A percentile compares a stretch with the other conserved stretches of the same genome.
Evolutionary conservation across 2,113 vertebrate species (phyloP).

Genomic region (Callaeas wilsoni): DNA sequence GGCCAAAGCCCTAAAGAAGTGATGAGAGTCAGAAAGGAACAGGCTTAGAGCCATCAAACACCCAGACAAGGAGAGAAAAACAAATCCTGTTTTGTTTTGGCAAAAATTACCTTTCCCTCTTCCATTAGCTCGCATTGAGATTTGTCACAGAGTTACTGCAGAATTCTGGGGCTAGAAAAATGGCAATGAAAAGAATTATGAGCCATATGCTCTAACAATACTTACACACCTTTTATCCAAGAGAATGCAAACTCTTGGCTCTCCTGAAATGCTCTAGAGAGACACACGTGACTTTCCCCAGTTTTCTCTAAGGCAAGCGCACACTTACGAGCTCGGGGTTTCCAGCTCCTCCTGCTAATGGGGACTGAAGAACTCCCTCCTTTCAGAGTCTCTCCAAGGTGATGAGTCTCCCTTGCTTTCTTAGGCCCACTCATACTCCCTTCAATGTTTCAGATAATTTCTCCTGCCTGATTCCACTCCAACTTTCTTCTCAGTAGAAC

Average conservation of each 20-base stretch:
- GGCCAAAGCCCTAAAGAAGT: not conserved
- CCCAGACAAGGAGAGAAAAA: not conserved
- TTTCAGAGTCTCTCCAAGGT: not conserved
- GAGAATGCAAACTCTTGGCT: not conserved
- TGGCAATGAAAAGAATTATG: not conserved
- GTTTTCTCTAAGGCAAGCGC: not conserved
- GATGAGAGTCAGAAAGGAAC: not conserved
- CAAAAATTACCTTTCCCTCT: not conserved
- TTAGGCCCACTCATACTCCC: not conserved
- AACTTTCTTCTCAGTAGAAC: not conserved
- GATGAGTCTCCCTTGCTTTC: not conserved
- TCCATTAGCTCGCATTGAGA: not conserved
- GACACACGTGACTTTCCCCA: not conserved
- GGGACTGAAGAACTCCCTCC: not conserved
- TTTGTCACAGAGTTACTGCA: not conserved
- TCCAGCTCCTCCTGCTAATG: not conserved
- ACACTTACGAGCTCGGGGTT: not conserved
- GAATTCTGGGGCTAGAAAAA: not conserved
- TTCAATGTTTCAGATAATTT: not conserved
- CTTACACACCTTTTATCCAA: not conserved
- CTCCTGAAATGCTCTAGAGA: not conserved
- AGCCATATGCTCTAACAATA: not conserved
- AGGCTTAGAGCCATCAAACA: not conserved
- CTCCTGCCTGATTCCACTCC: not conserved
- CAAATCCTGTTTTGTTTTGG: not conserved